Base-by-base conservation (phyloP, 1,140 invertebrate species). In the Drosophila nebulosa region DNA sequence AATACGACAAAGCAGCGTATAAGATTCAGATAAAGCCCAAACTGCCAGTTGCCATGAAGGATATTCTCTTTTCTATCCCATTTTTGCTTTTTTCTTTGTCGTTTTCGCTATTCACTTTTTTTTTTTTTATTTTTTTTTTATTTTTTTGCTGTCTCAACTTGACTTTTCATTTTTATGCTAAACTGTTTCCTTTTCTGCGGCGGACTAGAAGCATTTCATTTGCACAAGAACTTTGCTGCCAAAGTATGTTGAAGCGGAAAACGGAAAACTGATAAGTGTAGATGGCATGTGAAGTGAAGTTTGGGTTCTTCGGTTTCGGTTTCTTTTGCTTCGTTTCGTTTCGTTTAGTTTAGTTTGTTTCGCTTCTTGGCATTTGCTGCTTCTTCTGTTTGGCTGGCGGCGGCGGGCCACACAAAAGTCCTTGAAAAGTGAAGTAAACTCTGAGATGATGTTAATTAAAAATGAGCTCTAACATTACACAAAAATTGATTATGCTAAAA, bases 91-190 rank as follows among this genome's bases (percentile, higher is more conserved):
- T n/a, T n/a, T n/a, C n/a, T n/a, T n/a, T n/a, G n/a, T n/a, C n/a
- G 21, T 58, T 59, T 73, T 46, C 60, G 62, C 60, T 61, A 22
- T 16, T 36, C 21, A 21, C 2, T 39, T 39, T 55, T 50, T 61
- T 30, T 21, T 39, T 46, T 22, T 62, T 16, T 56, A 24, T 32
- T 46, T 26, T 27, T 39, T 51, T 56, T 61, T 22, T 46, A 39
- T 32, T 18, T 50, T 65, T 64, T 59, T 67, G 36, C 14, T 69
- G 53, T 64, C 62, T 30, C 36, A 56, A 64, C 64, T 79, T 84
- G 69, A 77, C 57, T 85, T 79, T 77, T 69, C 53, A 77, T 84
- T 76, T 76, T 69, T 79, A 85, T 84, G 81, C 77, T 85, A 84
- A 85, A 69, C 80, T 69, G 62, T 74, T 85, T 79, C 68, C 76